Percentiles rank a stretch among this genome's conserved stretches.
phyloP scores from a whole-genome alignment of 2,888 invertebrate genomes.

The Drosophila nigritarsus region DNA sequence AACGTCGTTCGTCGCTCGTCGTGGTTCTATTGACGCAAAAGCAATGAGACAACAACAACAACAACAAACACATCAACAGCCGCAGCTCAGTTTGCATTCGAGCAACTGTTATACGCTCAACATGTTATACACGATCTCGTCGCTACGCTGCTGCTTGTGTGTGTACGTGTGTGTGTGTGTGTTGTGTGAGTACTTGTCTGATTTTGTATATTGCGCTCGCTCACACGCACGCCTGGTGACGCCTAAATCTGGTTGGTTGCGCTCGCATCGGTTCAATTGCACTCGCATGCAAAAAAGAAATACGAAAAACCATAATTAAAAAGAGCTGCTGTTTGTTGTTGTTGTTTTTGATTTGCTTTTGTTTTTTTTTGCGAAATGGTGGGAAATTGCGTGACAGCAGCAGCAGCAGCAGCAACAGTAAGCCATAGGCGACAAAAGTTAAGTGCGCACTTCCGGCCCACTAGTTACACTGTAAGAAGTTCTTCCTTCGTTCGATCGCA shows the following conservation, averaged over 20 bases:
- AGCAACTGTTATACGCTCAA: slow-evolving; percentile 67
- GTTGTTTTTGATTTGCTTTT: slow-evolving; percentile 3
- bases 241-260: slow-evolving; percentile 27
- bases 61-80: slow-evolving; percentile 23
- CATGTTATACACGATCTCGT: slow-evolving; percentile 67
- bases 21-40: slow-evolving; percentile 76
- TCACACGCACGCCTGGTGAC: slow-evolving; percentile 27
- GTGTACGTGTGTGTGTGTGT: slow-evolving; percentile 6
- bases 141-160: slow-evolving; percentile 23
- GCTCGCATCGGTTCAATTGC: slow-evolving; percentile 49
- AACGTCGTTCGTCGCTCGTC: slow-evolving; percentile 53
- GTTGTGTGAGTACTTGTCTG: slow-evolving; percentile 36
- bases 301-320: slow-evolving; percentile 56
- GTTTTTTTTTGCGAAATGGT: slow-evolving; percentile 31
- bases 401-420: slow-evolving; percentile 9
- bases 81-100: slow-evolving; percentile 60
- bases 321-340: slow-evolving; percentile 11
- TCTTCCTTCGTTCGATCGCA: slow-evolving; percentile 41
- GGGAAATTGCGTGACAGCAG: slow-evolving; percentile 63
- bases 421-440: slow-evolving; percentile 70
- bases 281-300: slow-evolving; percentile 40
- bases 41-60: slow-evolving; percentile 62
- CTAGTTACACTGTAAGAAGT: slow-evolving; percentile 36
- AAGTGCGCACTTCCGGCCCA: slow-evolving; percentile 72
- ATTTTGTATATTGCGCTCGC: slow-evolving; percentile 71